These are phyloP conservation scores for Sycophila sp. DNA, from an alignment of 1,140 invertebrate species.

Conservation along the genomic window DNA sequence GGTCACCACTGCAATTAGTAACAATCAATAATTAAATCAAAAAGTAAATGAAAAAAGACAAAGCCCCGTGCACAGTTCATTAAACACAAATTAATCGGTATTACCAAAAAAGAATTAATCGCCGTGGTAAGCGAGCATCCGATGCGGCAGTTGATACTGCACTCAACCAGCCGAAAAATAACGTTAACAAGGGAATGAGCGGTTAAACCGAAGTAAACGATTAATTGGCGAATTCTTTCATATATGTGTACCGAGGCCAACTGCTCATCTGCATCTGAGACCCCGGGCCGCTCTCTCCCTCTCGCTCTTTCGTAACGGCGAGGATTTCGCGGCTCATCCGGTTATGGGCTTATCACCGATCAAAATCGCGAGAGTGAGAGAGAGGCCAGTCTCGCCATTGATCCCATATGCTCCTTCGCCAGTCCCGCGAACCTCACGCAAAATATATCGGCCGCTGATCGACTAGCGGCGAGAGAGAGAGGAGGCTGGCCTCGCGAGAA, in stretches of 20 bases:
- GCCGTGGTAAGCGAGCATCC: too few species aligned
- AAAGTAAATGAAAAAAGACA: neutral
- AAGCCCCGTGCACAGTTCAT: neutral
- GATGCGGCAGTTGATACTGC: neutral
- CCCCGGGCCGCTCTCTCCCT: too few species aligned
- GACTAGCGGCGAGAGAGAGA: conserved; percentile 21
- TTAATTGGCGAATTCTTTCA: conserved; percentile 34
- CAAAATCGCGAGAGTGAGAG: conserved; percentile 27
- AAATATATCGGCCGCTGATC: conserved; percentile 24
- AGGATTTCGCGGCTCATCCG: conserved; percentile 32
- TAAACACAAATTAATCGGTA: neutral
- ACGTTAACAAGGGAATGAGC: conserved; percentile 27
- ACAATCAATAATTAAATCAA: conserved; percentile 3
- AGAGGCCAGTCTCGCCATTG: conserved; percentile 20
- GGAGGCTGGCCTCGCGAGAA: conserved; percentile 52
- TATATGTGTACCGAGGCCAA: neutral
- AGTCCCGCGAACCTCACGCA: neutral
- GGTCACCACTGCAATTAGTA: too few species aligned
- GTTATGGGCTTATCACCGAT: conserved; percentile 23
- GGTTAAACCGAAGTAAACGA: conserved; percentile 20
- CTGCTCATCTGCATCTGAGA: too few species aligned
- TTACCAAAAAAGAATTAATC: conserved; percentile 17
- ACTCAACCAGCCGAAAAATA: neutral
- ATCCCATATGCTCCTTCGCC: conserved; percentile 13
- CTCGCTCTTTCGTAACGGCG: conserved; percentile 23